Evolutionary conservation across 1,140 invertebrate genomes (phyloP).

Genomic region (Drosophila auraria): DNA sequence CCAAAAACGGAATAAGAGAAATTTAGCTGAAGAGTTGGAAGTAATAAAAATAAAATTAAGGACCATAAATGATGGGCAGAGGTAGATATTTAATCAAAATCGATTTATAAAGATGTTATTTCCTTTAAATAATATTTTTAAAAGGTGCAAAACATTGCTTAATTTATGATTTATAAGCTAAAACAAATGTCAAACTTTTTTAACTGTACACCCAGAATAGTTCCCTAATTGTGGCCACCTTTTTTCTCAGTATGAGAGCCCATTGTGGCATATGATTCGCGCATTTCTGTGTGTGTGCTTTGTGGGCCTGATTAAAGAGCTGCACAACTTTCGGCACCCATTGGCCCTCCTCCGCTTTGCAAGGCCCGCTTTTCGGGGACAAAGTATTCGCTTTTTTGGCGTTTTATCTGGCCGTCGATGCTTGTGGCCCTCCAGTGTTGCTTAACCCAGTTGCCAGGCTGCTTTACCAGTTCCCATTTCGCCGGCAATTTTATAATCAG

Average conservation of each 20-base stretch:
- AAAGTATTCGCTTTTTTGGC: slow-evolving; percentile 29
- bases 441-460: slow-evolving; percentile 69
- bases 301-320: slow-evolving; percentile 45
- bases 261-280: slow-evolving; percentile 1
- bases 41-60: background rate
- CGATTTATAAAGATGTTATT: too few relatives aligned
- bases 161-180: too few relatives aligned
- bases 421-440: slow-evolving; percentile 30
- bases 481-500: slow-evolving; percentile 74
- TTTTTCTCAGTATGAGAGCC: background rate
- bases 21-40: background rate
- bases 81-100: too few relatives aligned
- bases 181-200: too few relatives aligned
- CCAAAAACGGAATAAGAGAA: background rate
- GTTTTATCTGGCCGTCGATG: slow-evolving; percentile 61
- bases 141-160: too few relatives aligned
- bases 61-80: too few relatives aligned
- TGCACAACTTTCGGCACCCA: slow-evolving; percentile 44
- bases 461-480: slow-evolving; percentile 39
- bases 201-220: background rate
- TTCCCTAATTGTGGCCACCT: background rate
- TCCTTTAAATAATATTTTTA: too few relatives aligned
- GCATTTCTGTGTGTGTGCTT: slow-evolving; percentile 15
- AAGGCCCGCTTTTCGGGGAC: slow-evolving; percentile 13
- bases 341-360: slow-evolving; percentile 7